Evolutionary conservation across 2,888 invertebrate genomes (phyloP).

Genomic region (Drosophila multiciliata): DNA sequence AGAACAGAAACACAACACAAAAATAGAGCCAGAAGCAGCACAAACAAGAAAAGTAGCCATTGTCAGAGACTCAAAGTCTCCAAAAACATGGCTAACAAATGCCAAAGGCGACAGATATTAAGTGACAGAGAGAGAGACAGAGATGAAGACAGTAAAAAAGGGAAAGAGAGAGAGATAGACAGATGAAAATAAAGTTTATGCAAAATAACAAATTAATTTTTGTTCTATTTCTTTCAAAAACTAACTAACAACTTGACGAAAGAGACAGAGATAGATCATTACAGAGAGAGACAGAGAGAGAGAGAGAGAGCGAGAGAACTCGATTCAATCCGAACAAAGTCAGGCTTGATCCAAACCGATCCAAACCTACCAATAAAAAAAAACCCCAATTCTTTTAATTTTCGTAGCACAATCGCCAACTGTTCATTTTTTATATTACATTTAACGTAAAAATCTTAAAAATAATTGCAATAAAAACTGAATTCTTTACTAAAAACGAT

Average conservation of each 20-base stretch:
- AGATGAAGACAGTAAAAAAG: neutral
- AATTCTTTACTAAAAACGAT: neutral
- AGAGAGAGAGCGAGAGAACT: neutral
- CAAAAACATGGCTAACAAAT: conserved; percentile 26
- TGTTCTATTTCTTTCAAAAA: neutral
- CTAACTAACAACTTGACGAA: neutral
- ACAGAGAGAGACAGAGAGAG: neutral
- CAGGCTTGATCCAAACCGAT: neutral
- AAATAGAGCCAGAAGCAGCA: neutral
- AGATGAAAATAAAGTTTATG: neutral
- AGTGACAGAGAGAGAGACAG: neutral
- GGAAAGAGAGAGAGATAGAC: neutral
- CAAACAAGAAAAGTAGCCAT: conserved; percentile 20
- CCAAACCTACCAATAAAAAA: no score
- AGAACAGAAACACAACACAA: conserved; percentile 1
- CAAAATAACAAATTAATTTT: neutral
- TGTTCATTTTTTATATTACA: no score
- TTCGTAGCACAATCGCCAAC: no score
- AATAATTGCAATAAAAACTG: no score
- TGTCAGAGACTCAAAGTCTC: conserved; percentile 37
- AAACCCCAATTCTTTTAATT: no score
- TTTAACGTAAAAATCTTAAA: no score
- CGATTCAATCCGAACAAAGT: no score
- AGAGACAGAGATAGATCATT: neutral
- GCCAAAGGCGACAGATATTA: conserved; percentile 3